phyloP scores from a whole-genome alignment of 2,113 vertebrate genomes.

The Cyprinodon brontotheroides region DNA sequence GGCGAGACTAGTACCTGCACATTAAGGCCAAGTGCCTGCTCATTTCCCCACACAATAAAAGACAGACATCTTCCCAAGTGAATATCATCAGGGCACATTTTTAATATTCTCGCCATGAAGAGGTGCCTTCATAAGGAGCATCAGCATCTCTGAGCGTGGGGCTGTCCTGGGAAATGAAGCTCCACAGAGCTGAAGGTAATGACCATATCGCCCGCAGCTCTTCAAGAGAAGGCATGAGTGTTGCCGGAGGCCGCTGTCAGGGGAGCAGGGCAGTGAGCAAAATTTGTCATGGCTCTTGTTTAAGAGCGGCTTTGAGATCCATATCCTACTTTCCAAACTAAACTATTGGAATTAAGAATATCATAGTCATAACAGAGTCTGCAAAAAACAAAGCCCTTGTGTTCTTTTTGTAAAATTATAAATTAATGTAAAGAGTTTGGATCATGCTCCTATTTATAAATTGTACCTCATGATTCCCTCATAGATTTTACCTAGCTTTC shows the following conservation, averaged over 20 bases:
- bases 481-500: slow-evolving; percentile 56
- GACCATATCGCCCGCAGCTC: slow-evolving; percentile 63
- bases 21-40: slow-evolving; percentile 56
- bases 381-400: slow-evolving; percentile 39
- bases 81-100: slow-evolving; percentile 55
- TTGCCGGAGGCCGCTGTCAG: slow-evolving; percentile 67
- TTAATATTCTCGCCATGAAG: slow-evolving; percentile 64
- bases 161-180: slow-evolving; percentile 53
- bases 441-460: slow-evolving; percentile 49
- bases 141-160: slow-evolving; percentile 56
- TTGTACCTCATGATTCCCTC: slow-evolving; percentile 63
- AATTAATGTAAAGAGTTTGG: slow-evolving; percentile 57
- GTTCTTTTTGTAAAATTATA: slow-evolving; percentile 49
- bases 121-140: slow-evolving; percentile 47
- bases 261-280: slow-evolving; percentile 47
- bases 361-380: slow-evolving; percentile 27
- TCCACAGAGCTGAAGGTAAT: slow-evolving; percentile 67
- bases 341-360: slow-evolving; percentile 23
- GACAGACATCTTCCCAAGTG: slow-evolving; percentile 49
- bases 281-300: slow-evolving; percentile 65
- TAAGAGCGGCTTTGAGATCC: slow-evolving; percentile 65
- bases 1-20: slow-evolving; percentile 37
- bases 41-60: slow-evolving; percentile 61
- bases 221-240: slow-evolving; percentile 62
- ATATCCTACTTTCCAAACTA: slow-evolving; percentile 21